Percentiles rank a stretch among this genome's conserved stretches.
Evolutionary conservation across 1,140 invertebrate species (phyloP).

Genomic region (Temnothorax curvispinosus): DNA sequence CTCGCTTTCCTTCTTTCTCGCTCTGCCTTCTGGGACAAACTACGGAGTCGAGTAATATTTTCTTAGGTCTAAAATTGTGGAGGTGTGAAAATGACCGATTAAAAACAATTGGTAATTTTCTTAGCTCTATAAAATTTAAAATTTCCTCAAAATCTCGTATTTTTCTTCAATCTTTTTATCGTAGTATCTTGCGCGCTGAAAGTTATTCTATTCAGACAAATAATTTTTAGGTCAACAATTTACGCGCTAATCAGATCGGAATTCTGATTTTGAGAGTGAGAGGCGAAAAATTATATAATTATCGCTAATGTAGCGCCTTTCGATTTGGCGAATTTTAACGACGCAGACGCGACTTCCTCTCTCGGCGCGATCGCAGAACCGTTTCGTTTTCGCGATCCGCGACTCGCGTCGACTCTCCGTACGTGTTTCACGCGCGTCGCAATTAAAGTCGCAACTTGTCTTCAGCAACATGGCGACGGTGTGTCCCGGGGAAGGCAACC

Average conservation of each 20-base stretch:
- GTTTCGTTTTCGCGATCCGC: conserved; percentile 9
- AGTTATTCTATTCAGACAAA: not conserved
- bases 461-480: conserved; percentile 2
- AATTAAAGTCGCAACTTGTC: conserved; percentile 64
- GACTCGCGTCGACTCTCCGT: not conserved
- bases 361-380: not conserved
- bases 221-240: not conserved
- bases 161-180: not conserved
- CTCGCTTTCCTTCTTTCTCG: not conserved
- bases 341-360: not conserved
- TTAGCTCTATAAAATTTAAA: not conserved
- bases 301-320: not conserved
- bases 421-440: conserved; percentile 9
- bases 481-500: conserved; percentile 71
- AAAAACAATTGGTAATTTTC: not conserved
- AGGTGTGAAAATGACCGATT: not conserved
- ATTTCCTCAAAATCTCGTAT: not conserved
- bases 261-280: not conserved
- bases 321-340: not conserved
- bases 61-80: not conserved
- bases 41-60: not conserved
- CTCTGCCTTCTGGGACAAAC: not conserved
- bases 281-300: not conserved
- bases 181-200: not conserved
- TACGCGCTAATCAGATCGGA: not conserved